These are phyloP conservation scores for Pogonomyrmex barbatus DNA, from an alignment of 1,140 invertebrate species.

Conservation along the genomic window DNA sequence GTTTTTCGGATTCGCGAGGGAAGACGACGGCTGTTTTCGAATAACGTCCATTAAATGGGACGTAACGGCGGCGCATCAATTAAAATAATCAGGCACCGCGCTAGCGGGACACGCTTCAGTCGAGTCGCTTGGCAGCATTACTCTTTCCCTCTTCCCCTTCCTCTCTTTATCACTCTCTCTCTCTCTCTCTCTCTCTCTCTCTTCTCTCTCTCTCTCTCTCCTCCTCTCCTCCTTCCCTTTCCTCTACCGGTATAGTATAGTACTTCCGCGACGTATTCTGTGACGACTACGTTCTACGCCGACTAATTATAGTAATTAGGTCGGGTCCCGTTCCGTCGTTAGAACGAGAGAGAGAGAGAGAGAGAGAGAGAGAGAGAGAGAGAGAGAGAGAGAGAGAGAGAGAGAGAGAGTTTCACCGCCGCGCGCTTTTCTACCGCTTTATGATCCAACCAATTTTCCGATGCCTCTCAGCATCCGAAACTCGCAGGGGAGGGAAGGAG, in stretches of 20 bases:
- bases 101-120: constrained; percentile 77
- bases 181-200: neutral
- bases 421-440: neutral
- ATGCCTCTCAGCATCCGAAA: neutral
- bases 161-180: neutral
- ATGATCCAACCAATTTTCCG: neutral
- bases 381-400: too few relatives aligned
- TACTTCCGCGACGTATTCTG: neutral
- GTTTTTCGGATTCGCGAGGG: constrained; percentile 23
- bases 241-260: constrained; percentile 34
- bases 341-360: constrained; percentile 39
- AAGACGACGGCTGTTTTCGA: constrained; percentile 72
- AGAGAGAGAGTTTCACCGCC: neutral
- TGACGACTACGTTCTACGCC: constrained; percentile 31
- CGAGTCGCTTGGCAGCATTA: constrained; percentile 79
- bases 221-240: neutral
- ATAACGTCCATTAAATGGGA: constrained; percentile 77
- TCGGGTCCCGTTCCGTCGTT: neutral
- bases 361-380: too few relatives aligned
- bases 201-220: neutral
- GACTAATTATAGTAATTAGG: too few relatives aligned
- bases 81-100: constrained; percentile 81
- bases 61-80: constrained; percentile 78
- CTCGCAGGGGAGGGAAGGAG: neutral
- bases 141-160: neutral